A percentile compares a stretch with the other conserved stretches of the same genome.
Conservation (phyloP, 30 jellyfish, hydroid and myxozoan species). For the Cassiopea andromeda region DNA sequence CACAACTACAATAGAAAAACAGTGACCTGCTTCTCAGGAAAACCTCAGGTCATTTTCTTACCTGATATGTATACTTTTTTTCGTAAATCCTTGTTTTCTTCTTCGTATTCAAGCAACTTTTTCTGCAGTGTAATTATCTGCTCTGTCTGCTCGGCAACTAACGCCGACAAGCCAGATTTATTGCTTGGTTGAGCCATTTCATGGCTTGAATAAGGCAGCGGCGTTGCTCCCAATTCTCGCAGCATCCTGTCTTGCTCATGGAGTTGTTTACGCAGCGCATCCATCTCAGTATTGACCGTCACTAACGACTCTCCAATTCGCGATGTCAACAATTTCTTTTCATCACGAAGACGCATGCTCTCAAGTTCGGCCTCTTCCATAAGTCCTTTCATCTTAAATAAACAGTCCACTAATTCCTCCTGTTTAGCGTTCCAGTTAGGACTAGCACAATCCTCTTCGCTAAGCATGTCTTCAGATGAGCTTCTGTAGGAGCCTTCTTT, state of each 20-base stretch:
- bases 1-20: neutral
- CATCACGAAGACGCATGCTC: constrained; percentile 82
- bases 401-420: constrained; percentile 77
- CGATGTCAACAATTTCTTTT: constrained; percentile 70
- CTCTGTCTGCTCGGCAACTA: constrained; percentile 71
- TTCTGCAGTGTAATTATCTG: constrained; percentile 59
- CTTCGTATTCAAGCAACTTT: constrained; percentile 39
- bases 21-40: neutral
- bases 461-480: constrained; percentile 67
- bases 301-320: constrained; percentile 77
- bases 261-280: constrained; percentile 53
- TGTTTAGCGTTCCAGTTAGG: constrained; percentile 64
- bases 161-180: constrained; percentile 36
- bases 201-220: constrained; percentile 41
- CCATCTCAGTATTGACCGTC: constrained; percentile 84
- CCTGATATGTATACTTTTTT: constrained; percentile 27
- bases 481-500: constrained; percentile 56
- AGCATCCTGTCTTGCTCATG: constrained; percentile 70
- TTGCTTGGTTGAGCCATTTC: constrained; percentile 9
- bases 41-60: neutral
- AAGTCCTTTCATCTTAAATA: constrained; percentile 74
- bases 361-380: constrained; percentile 91
- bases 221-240: constrained; percentile 75
- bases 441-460: constrained; percentile 62
- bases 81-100: constrained; percentile 42